A percentile compares a stretch with the other conserved stretches of the same genome.
These are phyloP conservation scores for Syngnathus floridae DNA, from an alignment of 2,113 vertebrate species.

Conservation along the genomic window DNA sequence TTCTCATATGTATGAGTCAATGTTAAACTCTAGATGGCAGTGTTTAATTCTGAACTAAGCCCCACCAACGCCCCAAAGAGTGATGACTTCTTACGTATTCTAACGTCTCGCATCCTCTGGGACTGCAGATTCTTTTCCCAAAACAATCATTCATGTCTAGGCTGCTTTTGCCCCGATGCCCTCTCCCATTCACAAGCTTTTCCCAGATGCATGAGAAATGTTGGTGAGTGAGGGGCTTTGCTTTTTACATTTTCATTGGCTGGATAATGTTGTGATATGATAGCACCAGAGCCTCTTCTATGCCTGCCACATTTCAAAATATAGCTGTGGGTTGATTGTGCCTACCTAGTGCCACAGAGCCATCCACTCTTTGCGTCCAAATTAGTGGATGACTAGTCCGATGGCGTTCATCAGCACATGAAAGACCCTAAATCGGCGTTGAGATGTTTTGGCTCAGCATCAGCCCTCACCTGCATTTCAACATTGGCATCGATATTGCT, in stretches of 20 bases:
- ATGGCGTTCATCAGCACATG: background rate
- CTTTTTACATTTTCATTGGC: constrained; percentile 33
- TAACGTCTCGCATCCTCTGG: constrained; percentile 18
- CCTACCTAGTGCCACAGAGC: constrained; percentile 1
- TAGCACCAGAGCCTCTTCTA: constrained; percentile 12
- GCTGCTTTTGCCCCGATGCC: constrained; percentile 10
- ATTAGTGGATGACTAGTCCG: constrained; percentile 17
- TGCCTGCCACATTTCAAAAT: constrained; percentile 3
- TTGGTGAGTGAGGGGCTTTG: constrained; percentile 43
- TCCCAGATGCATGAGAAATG: constrained; percentile 13
- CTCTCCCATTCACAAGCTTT: constrained; percentile 28
- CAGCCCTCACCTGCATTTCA: constrained; percentile 30
- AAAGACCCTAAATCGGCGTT: constrained; percentile 10
- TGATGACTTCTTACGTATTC: constrained; percentile 15
- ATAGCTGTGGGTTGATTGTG: background rate
- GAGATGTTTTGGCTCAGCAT: constrained; percentile 13
- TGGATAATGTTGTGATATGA: constrained; percentile 27
- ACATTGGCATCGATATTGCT: constrained; percentile 22
- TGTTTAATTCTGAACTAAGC: constrained; percentile 46
- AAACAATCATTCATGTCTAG: constrained; percentile 17
- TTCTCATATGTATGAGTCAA: constrained; percentile 5
- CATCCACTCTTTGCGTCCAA: constrained; percentile 1
- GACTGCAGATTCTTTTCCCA: constrained; percentile 16
- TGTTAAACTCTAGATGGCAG: constrained; percentile 54
- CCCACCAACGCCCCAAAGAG: background rate